Conservation (phyloP, 2,113 vertebrate genomes). For the Chloropsis cyanopogon region DNA sequence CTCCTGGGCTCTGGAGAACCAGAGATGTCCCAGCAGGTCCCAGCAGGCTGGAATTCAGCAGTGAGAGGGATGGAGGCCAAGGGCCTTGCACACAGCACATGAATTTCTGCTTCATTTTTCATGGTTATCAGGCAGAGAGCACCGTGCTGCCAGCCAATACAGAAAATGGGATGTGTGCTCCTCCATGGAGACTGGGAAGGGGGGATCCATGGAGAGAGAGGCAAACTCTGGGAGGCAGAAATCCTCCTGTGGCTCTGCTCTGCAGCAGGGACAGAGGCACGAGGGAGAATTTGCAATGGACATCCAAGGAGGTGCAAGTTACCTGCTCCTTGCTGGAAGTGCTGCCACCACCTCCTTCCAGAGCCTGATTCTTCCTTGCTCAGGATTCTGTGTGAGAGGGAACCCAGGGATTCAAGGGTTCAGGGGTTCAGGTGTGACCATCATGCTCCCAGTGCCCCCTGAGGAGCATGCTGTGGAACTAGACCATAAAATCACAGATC, state of each 20-base stretch:
- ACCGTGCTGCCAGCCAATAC: background rate
- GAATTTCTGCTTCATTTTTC: background rate
- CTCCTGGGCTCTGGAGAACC: background rate
- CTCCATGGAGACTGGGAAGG: background rate
- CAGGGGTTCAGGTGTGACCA: background rate
- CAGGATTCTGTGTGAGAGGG: fast-evolving
- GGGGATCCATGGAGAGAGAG: background rate
- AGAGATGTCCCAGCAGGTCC: background rate
- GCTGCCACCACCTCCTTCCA: background rate
- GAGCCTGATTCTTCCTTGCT: background rate
- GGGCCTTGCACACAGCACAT: background rate
- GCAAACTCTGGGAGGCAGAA: background rate
- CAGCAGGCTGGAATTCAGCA: background rate
- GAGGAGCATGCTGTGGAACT: background rate
- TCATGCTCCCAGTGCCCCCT: fast-evolving
- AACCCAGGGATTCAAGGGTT: background rate
- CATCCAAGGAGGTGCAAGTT: background rate
- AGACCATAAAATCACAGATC: background rate
- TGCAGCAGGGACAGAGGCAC: fast-evolving
- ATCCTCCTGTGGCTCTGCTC: background rate
- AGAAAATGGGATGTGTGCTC: background rate
- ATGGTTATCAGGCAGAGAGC: background rate
- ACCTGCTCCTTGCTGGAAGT: background rate
- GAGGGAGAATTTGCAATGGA: background rate
- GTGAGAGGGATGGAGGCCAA: background rate